Evolutionary conservation across 2,113 vertebrate genomes (phyloP).

Genomic region (Saguinus midas): DNA sequence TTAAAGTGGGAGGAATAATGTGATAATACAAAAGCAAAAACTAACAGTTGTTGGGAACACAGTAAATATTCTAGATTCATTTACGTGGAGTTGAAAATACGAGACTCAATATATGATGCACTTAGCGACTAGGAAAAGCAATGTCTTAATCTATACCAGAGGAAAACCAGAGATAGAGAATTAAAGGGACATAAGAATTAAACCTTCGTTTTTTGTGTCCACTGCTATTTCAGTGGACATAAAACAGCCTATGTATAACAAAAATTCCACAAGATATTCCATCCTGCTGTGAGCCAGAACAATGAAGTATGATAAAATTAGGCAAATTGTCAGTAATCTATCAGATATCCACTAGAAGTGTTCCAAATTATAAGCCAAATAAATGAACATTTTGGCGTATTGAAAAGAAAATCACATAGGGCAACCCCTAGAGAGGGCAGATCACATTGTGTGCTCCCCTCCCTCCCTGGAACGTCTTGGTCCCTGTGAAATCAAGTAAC

Average conservation of each 20-base stretch:
- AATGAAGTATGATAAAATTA: constrained; percentile 48
- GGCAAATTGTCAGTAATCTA: constrained; percentile 45
- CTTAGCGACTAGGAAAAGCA: constrained; percentile 41
- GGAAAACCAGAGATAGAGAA: constrained; percentile 14
- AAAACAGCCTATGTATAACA: constrained; percentile 27
- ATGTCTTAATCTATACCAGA: not conserved
- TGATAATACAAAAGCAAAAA: constrained; percentile 35
- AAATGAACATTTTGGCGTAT: constrained; percentile 33
- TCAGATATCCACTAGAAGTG: not conserved
- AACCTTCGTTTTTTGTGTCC: constrained; percentile 7
- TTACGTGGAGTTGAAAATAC: constrained; percentile 55
- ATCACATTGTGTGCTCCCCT: not conserved
- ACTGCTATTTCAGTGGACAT: not conserved
- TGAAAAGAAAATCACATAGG: constrained; percentile 19
- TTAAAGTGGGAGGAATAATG: constrained; percentile 52
- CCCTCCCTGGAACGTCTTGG: not conserved
- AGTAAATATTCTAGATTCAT: constrained; percentile 33
- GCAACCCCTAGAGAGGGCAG: not conserved
- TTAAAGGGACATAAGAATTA: constrained; percentile 39
- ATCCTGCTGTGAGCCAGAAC: not conserved
- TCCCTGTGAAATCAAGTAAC: constrained; percentile 4
- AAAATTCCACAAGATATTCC: constrained; percentile 29
- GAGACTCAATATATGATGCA: not conserved
- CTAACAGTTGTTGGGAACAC: not conserved
- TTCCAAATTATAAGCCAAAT: not conserved